phyloP scores from a whole-genome alignment of 2,797 vertebrate species.

The Pyrocephalus nanus region DNA sequence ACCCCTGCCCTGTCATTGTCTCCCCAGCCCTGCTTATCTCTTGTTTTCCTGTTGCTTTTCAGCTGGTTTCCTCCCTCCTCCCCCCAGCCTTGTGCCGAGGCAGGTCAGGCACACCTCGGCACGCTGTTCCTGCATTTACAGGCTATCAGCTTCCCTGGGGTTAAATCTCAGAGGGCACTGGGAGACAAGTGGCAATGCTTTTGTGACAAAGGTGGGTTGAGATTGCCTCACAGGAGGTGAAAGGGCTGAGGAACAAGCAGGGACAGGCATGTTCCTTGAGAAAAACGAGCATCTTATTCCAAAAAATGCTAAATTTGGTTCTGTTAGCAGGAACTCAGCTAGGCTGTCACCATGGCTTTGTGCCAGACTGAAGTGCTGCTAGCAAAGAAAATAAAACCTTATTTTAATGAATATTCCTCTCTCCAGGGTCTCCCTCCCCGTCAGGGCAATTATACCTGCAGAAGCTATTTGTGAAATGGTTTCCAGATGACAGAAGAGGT shows the following conservation, averaged over 20 bases:
- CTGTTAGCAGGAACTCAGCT: not conserved
- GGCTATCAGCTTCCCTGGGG: rapidly evolving
- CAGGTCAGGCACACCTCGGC: not conserved
- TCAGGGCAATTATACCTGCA: conserved; percentile 19
- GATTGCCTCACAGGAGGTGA: not conserved
- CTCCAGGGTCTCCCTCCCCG: not conserved
- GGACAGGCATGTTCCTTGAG: not conserved
- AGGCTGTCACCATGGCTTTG: not conserved
- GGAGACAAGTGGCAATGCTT: not conserved
- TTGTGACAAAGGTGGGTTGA: not conserved
- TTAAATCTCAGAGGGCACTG: not conserved
- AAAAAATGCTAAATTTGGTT: not conserved
- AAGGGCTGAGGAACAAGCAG: not conserved
- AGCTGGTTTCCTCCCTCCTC: not conserved
- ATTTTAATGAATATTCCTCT: not conserved
- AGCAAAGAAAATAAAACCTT: not conserved
- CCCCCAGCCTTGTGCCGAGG: not conserved
- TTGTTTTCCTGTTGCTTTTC: not conserved
- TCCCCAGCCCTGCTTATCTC: not conserved
- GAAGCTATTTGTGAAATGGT: conserved; percentile 39
- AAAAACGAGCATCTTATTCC: not conserved
- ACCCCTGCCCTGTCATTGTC: not conserved
- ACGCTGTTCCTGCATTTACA: rapidly evolving
- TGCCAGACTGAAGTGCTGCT: not conserved
- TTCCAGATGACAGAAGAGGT: conserved; percentile 39